Conservation (phyloP, 2,888 invertebrate species). For the Itoplectis maculator region DNA sequence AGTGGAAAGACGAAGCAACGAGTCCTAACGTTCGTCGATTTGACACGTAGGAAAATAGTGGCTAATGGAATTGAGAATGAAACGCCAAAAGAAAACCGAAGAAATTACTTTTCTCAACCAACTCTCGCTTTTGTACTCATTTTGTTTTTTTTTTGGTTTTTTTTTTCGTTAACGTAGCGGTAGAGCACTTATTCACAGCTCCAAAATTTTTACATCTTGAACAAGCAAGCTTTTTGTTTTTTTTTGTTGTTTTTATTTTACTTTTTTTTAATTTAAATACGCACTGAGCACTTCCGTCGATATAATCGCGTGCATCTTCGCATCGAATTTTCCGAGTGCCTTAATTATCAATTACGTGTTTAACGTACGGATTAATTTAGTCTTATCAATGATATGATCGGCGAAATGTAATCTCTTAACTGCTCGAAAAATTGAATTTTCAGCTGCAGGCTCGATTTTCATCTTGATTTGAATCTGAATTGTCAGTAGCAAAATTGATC, state of each 20-base stretch:
- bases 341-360: slow-evolving; percentile 10
- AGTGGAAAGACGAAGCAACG: slow-evolving; percentile 58
- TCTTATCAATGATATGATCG: slow-evolving; percentile 15
- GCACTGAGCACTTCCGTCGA: slow-evolving; percentile 23
- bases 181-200: slow-evolving; percentile 42
- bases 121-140: slow-evolving; percentile 68
- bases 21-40: slow-evolving; percentile 40
- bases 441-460: not conserved
- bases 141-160: too few relatives aligned
- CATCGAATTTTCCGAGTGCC: slow-evolving; percentile 30
- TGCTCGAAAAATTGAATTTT: not conserved
- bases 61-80: not conserved
- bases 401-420: slow-evolving; percentile 26
- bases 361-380: slow-evolving; percentile 31
- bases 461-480: not conserved
- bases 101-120: slow-evolving; percentile 35
- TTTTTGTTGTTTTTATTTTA: not conserved
- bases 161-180: slow-evolving; percentile 43
- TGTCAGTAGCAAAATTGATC: not conserved
- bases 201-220: slow-evolving; percentile 11
- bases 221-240: not conserved
- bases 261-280: not conserved
- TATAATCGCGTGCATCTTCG: slow-evolving; percentile 6
- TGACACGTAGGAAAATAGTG: slow-evolving; percentile 23
- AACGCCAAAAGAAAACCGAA: slow-evolving; percentile 36